Percentiles rank a stretch among this genome's conserved stretches.
phyloP scores from a whole-genome alignment of 2,113 vertebrate species.

The Tiliqua scincoides region DNA sequence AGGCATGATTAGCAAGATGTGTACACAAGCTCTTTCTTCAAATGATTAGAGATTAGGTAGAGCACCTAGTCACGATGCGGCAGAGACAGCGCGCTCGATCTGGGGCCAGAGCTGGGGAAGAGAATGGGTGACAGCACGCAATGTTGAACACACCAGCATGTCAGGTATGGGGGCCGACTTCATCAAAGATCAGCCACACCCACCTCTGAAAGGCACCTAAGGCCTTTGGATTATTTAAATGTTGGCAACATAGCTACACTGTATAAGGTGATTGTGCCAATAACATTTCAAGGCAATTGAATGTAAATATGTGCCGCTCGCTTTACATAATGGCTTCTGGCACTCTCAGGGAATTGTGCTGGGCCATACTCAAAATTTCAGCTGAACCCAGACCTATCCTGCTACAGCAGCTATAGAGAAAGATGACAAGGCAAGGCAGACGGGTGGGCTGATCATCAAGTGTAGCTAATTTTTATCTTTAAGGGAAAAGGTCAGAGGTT shows the following conservation, averaged over 20 bases:
- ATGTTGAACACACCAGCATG: no score
- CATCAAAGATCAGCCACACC: neutral
- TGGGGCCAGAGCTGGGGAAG: neutral
- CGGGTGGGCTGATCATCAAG: constrained; percentile 2
- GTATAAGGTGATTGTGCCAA: neutral
- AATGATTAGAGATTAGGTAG: neutral
- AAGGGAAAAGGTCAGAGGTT: constrained; percentile 26
- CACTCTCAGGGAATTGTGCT: neutral
- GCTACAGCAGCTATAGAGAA: neutral
- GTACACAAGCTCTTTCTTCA: neutral
- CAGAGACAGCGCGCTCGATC: neutral
- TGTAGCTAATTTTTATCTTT: constrained; percentile 27
- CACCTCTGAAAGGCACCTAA: neutral
- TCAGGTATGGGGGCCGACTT: neutral
- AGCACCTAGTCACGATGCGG: neutral
- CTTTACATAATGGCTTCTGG: neutral
- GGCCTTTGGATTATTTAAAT: neutral
- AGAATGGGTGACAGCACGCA: neutral
- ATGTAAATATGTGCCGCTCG: neutral
- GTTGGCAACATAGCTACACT: neutral
- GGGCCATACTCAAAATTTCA: neutral
- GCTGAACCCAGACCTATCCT: neutral
- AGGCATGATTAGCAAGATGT: neutral
- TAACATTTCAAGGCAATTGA: neutral
- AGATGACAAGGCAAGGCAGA: neutral